Conservation (phyloP, 2,797 vertebrate genomes). For the Antrozous pallidus region DNA sequence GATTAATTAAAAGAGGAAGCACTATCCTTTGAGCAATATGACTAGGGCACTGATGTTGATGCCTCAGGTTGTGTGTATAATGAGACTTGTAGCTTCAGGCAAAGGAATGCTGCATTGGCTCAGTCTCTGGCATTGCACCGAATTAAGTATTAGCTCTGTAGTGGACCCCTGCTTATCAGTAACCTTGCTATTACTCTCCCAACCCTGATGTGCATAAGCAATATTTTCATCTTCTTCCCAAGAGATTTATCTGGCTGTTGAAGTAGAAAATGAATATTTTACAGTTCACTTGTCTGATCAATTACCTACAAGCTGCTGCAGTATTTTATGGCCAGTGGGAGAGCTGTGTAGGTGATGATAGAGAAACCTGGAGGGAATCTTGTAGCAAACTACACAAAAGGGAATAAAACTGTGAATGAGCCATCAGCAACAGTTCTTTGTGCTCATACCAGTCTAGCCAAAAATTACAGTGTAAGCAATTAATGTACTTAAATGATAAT, state of each 20-base stretch:
- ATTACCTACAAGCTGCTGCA: conserved; percentile 99
- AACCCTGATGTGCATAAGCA: conserved; percentile 96
- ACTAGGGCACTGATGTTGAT: conserved; percentile 78
- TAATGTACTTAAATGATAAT: conserved; percentile 89
- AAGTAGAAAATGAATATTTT: conserved; percentile 99
- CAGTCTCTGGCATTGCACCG: conserved; percentile 71
- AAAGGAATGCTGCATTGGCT: conserved; percentile 66
- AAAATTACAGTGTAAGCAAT: conserved; percentile 90
- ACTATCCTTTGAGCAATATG: conserved; percentile 74
- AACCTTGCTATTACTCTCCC: conserved; percentile 87
- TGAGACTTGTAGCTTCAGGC: conserved; percentile 84
- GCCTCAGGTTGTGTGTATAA: conserved; percentile 82
- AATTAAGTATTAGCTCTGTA: conserved; percentile 86
- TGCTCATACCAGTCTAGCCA: conserved; percentile 81
- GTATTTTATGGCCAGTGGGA: conserved; percentile 94
- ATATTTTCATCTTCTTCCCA: conserved; percentile 97
- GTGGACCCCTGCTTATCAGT: conserved; percentile 88
- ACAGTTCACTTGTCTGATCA: conserved; percentile 99
- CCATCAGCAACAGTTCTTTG: conserved; percentile 82
- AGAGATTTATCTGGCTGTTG: conserved; percentile 99
- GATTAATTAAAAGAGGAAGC: conserved; percentile 85
- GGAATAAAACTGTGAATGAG: conserved; percentile 84
- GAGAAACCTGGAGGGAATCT: conserved; percentile 89
- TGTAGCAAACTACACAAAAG: conserved; percentile 83
- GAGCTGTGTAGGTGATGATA: conserved; percentile 90